phyloP scores from a whole-genome alignment of 37 sponge, comb jelly and placozoan species.

The Tethya wilhelma region DNA sequence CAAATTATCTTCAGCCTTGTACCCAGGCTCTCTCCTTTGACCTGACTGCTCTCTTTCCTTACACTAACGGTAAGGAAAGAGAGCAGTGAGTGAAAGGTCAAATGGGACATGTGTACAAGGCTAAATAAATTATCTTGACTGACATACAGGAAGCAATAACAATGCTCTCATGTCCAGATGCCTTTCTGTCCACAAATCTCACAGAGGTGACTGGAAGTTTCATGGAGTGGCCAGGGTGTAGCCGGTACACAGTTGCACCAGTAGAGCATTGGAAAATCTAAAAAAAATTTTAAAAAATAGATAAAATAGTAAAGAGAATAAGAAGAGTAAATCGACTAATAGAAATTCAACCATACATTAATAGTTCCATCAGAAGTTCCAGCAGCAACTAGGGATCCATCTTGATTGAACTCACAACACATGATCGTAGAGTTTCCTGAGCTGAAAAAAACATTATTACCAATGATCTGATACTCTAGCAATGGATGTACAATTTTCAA shows the following conservation, averaged over 20 bases:
- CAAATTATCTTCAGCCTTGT: no score
- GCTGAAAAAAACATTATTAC: not conserved
- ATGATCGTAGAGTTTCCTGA: constrained; percentile 2
- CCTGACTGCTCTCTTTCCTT: no score
- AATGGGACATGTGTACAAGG: no score
- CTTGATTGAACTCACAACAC: constrained; percentile 54
- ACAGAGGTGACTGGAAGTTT: constrained; percentile 32
- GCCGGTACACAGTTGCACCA: constrained; percentile 17
- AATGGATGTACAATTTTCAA: no score
- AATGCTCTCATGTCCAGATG: not conserved
- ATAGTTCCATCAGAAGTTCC: constrained; percentile 37
- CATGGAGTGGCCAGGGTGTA: not conserved
- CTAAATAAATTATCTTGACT: no score
- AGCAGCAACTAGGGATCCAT: constrained; percentile 38
- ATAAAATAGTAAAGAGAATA: no score
- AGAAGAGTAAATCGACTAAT: not conserved
- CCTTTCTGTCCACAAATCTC: not conserved
- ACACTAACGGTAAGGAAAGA: no score
- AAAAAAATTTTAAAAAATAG: not conserved
- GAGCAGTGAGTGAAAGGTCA: no score
- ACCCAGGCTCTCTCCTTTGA: no score
- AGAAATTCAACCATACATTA: not conserved
- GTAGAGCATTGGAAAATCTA: constrained; percentile 22
- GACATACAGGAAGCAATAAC: not conserved
- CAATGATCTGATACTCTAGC: no score